phyloP scores from a whole-genome alignment of 2,113 vertebrate species.

The Elgaria multicarinata region DNA sequence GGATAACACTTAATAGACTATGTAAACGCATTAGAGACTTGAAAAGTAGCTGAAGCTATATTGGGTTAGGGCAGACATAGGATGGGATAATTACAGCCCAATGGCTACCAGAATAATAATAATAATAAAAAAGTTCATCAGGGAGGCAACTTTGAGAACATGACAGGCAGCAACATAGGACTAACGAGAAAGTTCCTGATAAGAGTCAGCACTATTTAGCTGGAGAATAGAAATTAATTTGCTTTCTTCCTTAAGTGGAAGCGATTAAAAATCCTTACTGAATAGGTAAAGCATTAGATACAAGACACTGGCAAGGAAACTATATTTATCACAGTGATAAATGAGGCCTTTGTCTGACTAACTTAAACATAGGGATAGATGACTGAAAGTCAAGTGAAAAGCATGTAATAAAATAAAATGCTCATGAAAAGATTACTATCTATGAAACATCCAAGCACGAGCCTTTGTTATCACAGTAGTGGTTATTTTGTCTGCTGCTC shows the following conservation, averaged over 20 bases:
- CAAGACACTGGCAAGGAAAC: slow-evolving; percentile 48
- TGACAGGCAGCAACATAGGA: slow-evolving; percentile 41
- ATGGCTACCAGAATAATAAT: slow-evolving; percentile 54
- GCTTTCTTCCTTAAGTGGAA: slow-evolving; percentile 40
- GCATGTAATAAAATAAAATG: background rate
- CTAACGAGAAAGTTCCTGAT: slow-evolving; percentile 44
- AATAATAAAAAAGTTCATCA: slow-evolving; percentile 29
- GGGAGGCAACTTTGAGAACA: slow-evolving; percentile 33
- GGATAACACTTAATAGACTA: slow-evolving; percentile 39
- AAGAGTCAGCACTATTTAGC: slow-evolving; percentile 48
- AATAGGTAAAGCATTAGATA: background rate
- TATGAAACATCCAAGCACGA: background rate
- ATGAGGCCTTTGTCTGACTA: slow-evolving; percentile 25
- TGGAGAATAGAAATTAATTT: slow-evolving; percentile 65
- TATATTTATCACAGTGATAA: slow-evolving; percentile 33
- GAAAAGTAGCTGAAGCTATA: slow-evolving; percentile 31
- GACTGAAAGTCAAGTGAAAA: slow-evolving; percentile 25
- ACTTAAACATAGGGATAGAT: slow-evolving; percentile 27
- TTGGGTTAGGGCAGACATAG: slow-evolving; percentile 49
- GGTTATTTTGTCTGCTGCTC: background rate
- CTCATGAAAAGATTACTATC: background rate
- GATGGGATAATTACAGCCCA: slow-evolving; percentile 58
- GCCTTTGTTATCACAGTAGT: background rate
- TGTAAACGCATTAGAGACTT: slow-evolving; percentile 59
- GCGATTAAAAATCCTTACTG: slow-evolving; percentile 47